These are phyloP conservation scores for Lagorchestes hirsutus DNA, from an alignment of 2,797 vertebrate species.

Conservation along the genomic window DNA sequence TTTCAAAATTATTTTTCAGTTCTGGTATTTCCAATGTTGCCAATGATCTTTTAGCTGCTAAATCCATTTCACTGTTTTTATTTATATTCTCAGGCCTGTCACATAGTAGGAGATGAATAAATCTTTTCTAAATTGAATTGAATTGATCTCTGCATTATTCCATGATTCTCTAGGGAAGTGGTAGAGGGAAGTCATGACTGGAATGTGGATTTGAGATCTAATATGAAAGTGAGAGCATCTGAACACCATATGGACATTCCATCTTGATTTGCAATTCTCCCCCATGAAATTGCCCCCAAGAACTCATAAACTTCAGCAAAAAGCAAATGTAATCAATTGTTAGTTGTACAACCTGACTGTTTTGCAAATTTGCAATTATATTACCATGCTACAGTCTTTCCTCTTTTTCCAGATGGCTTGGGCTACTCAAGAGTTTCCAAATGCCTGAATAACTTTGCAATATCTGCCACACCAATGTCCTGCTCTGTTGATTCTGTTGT, in stretches of 20 bases:
- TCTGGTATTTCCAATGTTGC: not conserved
- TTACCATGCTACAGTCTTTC: not conserved
- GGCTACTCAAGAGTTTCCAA: not conserved
- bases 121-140: constrained; percentile 2
- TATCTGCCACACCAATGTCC: not conserved
- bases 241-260: constrained; percentile 8
- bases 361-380: not conserved
- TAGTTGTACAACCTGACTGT: constrained; percentile 1
- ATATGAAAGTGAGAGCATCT: constrained; percentile 11
- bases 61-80: not conserved
- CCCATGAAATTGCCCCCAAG: not conserved
- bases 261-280: constrained; percentile 5
- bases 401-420: not conserved
- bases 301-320: constrained; percentile 9
- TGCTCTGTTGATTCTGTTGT: not conserved
- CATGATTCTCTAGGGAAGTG: not conserved
- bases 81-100: not conserved
- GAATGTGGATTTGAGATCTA: constrained; percentile 2
- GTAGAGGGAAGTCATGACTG: not conserved
- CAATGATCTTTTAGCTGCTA: not conserved
- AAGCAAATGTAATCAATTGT: constrained; percentile 3
- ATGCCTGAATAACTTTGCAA: not conserved
- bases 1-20: not conserved
- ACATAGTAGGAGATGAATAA: constrained; percentile 11
- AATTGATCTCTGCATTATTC: not conserved